phyloP scores from a whole-genome alignment of 2,113 vertebrate genomes.

The Mugil cephalus region DNA sequence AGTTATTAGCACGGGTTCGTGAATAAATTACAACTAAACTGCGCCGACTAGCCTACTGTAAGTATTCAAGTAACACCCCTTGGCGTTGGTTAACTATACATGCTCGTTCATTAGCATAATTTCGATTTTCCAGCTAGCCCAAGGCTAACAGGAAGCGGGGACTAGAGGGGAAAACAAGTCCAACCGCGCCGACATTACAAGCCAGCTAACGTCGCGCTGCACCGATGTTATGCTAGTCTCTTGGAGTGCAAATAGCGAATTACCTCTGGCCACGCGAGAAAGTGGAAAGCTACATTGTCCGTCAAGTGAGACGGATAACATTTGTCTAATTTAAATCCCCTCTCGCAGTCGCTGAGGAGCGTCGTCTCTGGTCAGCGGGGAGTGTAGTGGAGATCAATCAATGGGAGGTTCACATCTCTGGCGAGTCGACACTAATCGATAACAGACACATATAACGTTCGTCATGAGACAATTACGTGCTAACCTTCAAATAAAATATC shows the following conservation, averaged over 20 bases:
- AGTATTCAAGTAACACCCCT: slow-evolving; percentile 41
- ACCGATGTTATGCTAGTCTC: neutral
- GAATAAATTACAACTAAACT: slow-evolving; percentile 17
- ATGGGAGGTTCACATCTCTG: slow-evolving; percentile 75
- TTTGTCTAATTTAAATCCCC: slow-evolving; percentile 75
- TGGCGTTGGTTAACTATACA: slow-evolving; percentile 37
- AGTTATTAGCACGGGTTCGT: slow-evolving; percentile 36
- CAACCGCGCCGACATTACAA: slow-evolving; percentile 73
- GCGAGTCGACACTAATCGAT: slow-evolving; percentile 59
- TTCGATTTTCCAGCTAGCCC: slow-evolving; percentile 65
- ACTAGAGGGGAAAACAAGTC: slow-evolving; percentile 75
- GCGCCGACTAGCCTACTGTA: neutral
- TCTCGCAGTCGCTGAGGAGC: slow-evolving; percentile 69
- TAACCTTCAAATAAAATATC: accelerated
- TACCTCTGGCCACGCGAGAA: neutral
- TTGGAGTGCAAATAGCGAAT: neutral
- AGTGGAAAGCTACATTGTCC: slow-evolving; percentile 39
- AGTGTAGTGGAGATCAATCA: slow-evolving; percentile 81
- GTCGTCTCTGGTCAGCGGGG: slow-evolving; percentile 80
- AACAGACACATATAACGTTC: slow-evolving; percentile 22
- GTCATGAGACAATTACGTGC: accelerated
- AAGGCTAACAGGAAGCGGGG: slow-evolving; percentile 78
- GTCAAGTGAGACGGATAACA: slow-evolving; percentile 35
- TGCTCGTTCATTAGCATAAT: slow-evolving; percentile 56
- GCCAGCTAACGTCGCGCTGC: slow-evolving; percentile 48